Conservation (phyloP, 2,888 invertebrate genomes). For the Perithous albicinctus region DNA sequence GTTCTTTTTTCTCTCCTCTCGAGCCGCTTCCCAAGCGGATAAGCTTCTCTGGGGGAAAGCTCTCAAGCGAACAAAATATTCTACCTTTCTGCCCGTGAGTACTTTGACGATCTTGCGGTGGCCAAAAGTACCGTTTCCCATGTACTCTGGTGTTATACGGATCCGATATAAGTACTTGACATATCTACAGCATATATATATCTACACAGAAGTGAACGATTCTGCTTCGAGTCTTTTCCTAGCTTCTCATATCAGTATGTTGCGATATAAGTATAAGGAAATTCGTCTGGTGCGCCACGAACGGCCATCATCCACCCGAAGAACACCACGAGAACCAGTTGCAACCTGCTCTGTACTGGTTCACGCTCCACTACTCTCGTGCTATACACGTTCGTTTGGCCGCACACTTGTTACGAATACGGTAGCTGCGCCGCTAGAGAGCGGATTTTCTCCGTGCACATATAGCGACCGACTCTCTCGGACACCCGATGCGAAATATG, state of each 20-base stretch:
- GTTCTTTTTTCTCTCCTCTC: slow-evolving; percentile 40
- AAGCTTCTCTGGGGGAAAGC: slow-evolving; percentile 46
- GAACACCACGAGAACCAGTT: background rate
- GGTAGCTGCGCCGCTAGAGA: slow-evolving; percentile 33
- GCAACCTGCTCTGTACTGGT: slow-evolving; percentile 5
- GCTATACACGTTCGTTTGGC: slow-evolving; percentile 1
- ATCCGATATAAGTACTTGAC: slow-evolving; percentile 15
- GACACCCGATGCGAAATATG: slow-evolving; percentile 74
- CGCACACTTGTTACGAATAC: slow-evolving; percentile 7
- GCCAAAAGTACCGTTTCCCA: background rate
- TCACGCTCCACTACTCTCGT: slow-evolving; percentile 76
- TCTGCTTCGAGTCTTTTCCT: slow-evolving; percentile 3
- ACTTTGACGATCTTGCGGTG: background rate
- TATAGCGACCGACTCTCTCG: slow-evolving; percentile 66
- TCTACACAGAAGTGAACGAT: background rate
- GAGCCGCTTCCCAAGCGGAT: slow-evolving; percentile 36
- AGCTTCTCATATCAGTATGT: background rate
- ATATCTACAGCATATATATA: background rate
- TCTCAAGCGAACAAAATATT: slow-evolving; percentile 29
- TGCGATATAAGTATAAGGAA: slow-evolving; percentile 28
- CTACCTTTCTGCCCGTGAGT: background rate
- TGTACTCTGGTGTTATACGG: slow-evolving; percentile 8
- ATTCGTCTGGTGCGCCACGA: slow-evolving; percentile 9
- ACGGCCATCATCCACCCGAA: slow-evolving; percentile 19
- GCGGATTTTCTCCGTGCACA: slow-evolving; percentile 76